These are phyloP conservation scores for Coregonus clupeaformis DNA, from an alignment of 2,113 vertebrate species.

Conservation along the genomic window DNA sequence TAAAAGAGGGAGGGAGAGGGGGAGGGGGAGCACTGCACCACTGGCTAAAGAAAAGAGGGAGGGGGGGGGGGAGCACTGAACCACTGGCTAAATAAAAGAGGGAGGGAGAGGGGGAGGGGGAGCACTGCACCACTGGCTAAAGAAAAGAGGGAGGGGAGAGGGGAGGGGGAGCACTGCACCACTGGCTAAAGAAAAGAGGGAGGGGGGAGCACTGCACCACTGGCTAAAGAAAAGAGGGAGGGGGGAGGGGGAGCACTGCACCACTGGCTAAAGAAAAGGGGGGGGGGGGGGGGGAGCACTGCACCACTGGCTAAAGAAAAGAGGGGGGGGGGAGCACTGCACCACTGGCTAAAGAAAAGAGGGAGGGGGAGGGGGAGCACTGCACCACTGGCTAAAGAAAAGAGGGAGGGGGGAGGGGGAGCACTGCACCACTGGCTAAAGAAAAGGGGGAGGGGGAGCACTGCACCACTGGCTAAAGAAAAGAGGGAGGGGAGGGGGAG, in stretches of 20 bases:
- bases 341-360: too few species aligned
- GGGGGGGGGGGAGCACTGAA: too few species aligned
- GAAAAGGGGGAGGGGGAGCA: conserved; percentile 30
- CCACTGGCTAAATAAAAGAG: too few species aligned
- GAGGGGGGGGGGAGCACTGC: conserved; percentile 40
- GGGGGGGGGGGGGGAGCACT: conserved; percentile 37
- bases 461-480: too few species aligned
- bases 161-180: conserved; percentile 39
- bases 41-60: conserved; percentile 4
- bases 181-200: neutral
- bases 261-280: conserved; percentile 46
- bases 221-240: too few species aligned
- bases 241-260: conserved; percentile 33
- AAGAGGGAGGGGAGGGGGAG: conserved; percentile 21
- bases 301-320: too few species aligned
- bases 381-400: conserved; percentile 55
- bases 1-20: conserved; percentile 41
- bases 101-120: too few species aligned
- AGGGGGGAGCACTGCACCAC: too few species aligned
- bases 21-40: conserved; percentile 36
- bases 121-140: conserved; percentile 49
- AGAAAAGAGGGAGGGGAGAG: too few species aligned
- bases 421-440: too few species aligned
- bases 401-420: conserved; percentile 34
- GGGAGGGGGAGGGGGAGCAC: conserved; percentile 17